Base-by-base conservation (phyloP, 2,888 invertebrate species). In the Rhagium mordax region DNA sequence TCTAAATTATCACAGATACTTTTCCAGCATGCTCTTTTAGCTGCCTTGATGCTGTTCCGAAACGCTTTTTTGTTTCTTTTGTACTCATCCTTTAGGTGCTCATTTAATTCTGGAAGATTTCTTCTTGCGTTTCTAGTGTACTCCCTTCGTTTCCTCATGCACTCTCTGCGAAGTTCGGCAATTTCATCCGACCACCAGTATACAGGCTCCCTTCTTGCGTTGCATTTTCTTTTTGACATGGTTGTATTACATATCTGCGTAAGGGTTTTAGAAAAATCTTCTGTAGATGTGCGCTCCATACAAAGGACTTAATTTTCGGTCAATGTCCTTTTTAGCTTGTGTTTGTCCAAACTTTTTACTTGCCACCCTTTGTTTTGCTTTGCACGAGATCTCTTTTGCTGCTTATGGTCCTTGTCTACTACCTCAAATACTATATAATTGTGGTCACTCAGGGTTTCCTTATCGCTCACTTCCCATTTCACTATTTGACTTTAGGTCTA, bases 361-460 rank as follows among this genome's bases (percentile, higher is more conserved):
- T 72, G 47, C 72, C 71, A 75, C 0, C 57, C 59, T 27, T 51
- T 13, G 5, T 8, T 7, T 59, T n/a, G 3, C 0, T 2, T 21
- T 13, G 3, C 33, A 29, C 10, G 16, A 27, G 3, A 8, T 10
- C 6, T 5, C 7, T 18, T 21, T 3, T 13, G n/a, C 3, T n/a
- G 2, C n/a, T 68, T 21, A 2, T 13, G n/a, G 1, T n/a, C 8
- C n/a, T 68, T 24, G 3, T 59, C 68, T 48, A n/a, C 7, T 13
- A 72, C 49, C n/a, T 67, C 62, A 62, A 78, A 75, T 7, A 18
- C n/a, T 24, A 75, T 74, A 47, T 74, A 78, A n/a, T 59, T 67
- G 47, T 79, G 77, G 64, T 76, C 78, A 47, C 78, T 78, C 0
- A 78, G 72, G 10, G 75, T 55, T 48, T 75, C 76, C 24, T 53